These are phyloP conservation scores for Deroptyus accipitrinus DNA, from an alignment of 2,113 vertebrate genomes.

Conservation along the genomic window DNA sequence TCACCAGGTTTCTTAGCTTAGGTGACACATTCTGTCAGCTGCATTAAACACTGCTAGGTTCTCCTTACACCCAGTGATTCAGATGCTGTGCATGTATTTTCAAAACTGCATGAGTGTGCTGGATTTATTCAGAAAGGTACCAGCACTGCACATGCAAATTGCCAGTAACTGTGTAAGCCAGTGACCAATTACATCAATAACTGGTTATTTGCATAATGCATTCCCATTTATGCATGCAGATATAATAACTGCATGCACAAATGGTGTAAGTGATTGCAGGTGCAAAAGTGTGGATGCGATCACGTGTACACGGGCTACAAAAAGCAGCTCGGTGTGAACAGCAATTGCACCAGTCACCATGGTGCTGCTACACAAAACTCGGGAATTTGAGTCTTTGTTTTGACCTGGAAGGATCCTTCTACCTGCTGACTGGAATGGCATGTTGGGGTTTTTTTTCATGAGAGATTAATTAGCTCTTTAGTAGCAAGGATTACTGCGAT, in stretches of 20 bases:
- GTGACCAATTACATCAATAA: neutral
- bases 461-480: neutral
- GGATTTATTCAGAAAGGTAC: neutral
- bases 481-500: fast-evolving
- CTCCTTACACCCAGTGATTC: neutral
- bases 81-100: neutral
- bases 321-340: neutral
- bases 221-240: neutral
- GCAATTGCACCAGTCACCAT: neutral
- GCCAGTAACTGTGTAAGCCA: neutral
- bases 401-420: neutral
- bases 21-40: neutral
- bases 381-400: neutral
- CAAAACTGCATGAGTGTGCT: neutral
- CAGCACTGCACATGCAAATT: neutral
- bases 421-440: neutral
- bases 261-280: constrained; percentile 17
- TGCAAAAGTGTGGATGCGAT: neutral
- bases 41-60: neutral
- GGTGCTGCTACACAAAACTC: neutral
- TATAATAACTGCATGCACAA: neutral
- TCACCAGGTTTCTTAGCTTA: neutral
- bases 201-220: constrained; percentile 18
- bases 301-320: fast-evolving
- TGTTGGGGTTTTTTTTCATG: fast-evolving